Evolutionary conservation across 2,888 invertebrate genomes (phyloP).

Genomic region (Luperina testacea): DNA sequence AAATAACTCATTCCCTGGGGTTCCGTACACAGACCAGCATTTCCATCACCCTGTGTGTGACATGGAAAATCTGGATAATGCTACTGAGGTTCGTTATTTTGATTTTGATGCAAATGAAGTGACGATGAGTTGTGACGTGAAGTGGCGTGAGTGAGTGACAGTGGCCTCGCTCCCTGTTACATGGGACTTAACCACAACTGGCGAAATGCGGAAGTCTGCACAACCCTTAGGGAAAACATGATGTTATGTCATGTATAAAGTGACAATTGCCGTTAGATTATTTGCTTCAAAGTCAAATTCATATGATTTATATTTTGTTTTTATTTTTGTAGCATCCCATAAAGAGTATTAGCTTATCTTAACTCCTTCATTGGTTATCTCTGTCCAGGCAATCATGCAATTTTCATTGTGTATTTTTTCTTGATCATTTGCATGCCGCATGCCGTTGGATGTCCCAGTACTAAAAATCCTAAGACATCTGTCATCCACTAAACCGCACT

Average conservation of each 20-base stretch:
- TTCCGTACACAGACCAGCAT: slow-evolving; percentile 89
- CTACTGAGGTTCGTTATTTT: slow-evolving; percentile 82
- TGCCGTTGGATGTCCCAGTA: too few species aligned
- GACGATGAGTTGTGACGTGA: not conserved
- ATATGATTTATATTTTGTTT: too few species aligned
- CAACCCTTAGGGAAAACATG: not conserved
- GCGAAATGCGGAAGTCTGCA: not conserved
- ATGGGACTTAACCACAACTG: not conserved
- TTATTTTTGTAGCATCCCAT: not conserved
- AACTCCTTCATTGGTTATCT: not conserved
- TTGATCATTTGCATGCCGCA: not conserved
- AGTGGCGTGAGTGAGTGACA: not conserved
- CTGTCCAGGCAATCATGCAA: not conserved
- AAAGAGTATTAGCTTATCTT: not conserved
- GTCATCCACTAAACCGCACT: not conserved
- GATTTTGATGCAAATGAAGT: not conserved
- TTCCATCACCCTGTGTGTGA: slow-evolving; percentile 88
- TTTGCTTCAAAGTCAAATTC: not conserved
- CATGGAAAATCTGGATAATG: slow-evolving; percentile 85
- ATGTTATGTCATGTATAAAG: not conserved
- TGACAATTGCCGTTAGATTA: not conserved
- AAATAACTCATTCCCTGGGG: slow-evolving; percentile 86
- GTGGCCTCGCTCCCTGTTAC: not conserved
- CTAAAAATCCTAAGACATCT: not conserved
- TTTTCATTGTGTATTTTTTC: not conserved